Conservation (phyloP, 2,888 invertebrate genomes). For the Phyllotreta striolata region DNA sequence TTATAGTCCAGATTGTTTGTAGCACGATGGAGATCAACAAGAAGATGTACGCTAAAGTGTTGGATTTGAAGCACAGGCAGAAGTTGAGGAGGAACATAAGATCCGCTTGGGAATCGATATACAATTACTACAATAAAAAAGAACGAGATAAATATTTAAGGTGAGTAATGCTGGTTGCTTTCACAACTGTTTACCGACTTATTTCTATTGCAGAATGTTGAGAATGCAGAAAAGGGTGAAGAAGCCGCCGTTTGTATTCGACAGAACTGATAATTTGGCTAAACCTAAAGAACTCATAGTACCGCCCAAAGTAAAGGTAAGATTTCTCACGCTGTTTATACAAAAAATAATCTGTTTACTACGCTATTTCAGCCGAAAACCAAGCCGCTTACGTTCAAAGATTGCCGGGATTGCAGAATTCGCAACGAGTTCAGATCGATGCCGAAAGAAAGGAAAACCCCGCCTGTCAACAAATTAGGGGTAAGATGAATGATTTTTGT, state of each 20-base stretch:
- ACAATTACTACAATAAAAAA: constrained; percentile 49
- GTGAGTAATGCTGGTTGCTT: constrained; percentile 17
- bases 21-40: constrained; percentile 42
- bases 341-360: constrained; percentile 8
- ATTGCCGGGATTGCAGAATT: constrained; percentile 39
- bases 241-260: constrained; percentile 3
- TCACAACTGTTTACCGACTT: constrained; percentile 4
- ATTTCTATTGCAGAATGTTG: not conserved
- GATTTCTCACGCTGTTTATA: not conserved
- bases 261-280: constrained; percentile 17
- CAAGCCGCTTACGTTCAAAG: constrained; percentile 40
- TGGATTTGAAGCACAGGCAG: constrained; percentile 32
- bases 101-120: constrained; percentile 48
- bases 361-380: constrained; percentile 31
- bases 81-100: constrained; percentile 42
- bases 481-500: constrained; percentile 29
- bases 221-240: constrained; percentile 34
- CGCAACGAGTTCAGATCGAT: constrained; percentile 44
- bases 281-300: constrained; percentile 20
- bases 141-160: constrained; percentile 41
- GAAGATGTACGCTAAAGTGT: constrained; percentile 24
- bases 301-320: constrained; percentile 22
- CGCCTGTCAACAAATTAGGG: constrained; percentile 38
- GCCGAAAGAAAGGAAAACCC: constrained; percentile 40
- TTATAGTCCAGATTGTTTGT: constrained; percentile 15